Evolutionary conservation across 2,888 invertebrate genomes (phyloP).

Genomic region (Tridacna crocea): DNA sequence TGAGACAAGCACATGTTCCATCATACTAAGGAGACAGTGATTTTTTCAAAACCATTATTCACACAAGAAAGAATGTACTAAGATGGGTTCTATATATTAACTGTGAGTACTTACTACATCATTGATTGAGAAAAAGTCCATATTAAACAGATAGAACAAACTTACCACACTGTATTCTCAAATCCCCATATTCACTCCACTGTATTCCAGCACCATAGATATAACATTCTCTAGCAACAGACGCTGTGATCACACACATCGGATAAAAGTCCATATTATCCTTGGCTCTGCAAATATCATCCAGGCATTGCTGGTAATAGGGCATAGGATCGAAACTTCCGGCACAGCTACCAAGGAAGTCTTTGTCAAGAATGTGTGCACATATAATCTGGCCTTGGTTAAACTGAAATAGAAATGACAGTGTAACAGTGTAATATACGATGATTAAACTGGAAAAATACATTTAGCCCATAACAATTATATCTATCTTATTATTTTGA

Average conservation of each 20-base stretch:
- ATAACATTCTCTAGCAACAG: slow-evolving; percentile 45
- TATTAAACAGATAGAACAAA: background rate
- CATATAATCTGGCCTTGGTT: slow-evolving; percentile 14
- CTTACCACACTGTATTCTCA: slow-evolving; percentile 29
- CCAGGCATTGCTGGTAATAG: slow-evolving; percentile 43
- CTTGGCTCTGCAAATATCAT: slow-evolving; percentile 30
- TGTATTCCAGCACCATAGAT: slow-evolving; percentile 28
- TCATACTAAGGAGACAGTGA: too few species aligned
- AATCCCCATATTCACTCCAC: slow-evolving; percentile 34
- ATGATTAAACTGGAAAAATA: background rate
- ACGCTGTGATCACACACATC: slow-evolving; percentile 49
- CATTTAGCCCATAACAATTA: background rate
- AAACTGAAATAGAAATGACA: slow-evolving; percentile 9
- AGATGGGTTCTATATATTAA: too few species aligned
- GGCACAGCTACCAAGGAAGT: slow-evolving; percentile 29
- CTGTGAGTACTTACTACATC: too few species aligned
- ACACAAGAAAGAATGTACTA: too few species aligned
- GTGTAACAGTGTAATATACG: too few species aligned
- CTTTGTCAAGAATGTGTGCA: slow-evolving; percentile 27
- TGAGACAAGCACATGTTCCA: too few species aligned
- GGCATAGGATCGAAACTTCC: slow-evolving; percentile 31
- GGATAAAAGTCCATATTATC: slow-evolving; percentile 33
- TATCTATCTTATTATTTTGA: too few species aligned
- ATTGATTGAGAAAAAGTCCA: too few species aligned
- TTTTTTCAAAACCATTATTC: too few species aligned